Evolutionary conservation across 1,140 invertebrate genomes (phyloP), one percentile per base, ranked within the genome.

Genomic region (Formica selysi): DNA sequence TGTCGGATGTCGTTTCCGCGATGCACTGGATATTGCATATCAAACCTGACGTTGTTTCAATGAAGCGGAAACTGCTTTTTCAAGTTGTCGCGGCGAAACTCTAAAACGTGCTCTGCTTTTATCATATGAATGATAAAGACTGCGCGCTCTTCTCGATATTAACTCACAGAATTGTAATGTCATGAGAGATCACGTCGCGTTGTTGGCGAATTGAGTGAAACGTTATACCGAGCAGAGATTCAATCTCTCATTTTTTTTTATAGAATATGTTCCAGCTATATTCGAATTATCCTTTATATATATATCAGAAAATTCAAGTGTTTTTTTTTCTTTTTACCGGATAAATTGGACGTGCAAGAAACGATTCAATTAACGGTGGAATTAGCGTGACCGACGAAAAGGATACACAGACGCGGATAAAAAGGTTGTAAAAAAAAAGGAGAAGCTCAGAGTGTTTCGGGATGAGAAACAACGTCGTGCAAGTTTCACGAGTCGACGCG

Each of bases 401-500:
- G 78, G 29, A 83, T 83, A 59, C 22, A 57, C 38, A 41, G 36
- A 38, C 68, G 36, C 19, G 61, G 68, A 83, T 61, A 48, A 26
- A 10, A 73, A 89, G 84, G 36, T 59, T 73, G 76, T 76, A 88
- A 86, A 89, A 44, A 87, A 44, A 87, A 83, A 71, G 13, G 61
- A 70, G 67, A 36, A 65, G n/a, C 36, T 61, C 10, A 32, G 11
- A 41, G 32, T 61, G 38, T 76, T 54, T 59, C 59, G 59, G 41
- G 19, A 3, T 22, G 57, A 79, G 54, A 73, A 73, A 79, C 61
- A 67, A 78, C 64, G 41, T 70, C 81, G 89, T 91, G 90, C 87
- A 88, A 90, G 89, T 91, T 93, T 91, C 90, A 93, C 90, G 91
- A 92, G 85, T 93, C 90, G 89, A 71, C 89, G 88, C 74, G 76